Evolutionary conservation across 2,797 vertebrate species (phyloP).

Genomic region (Alca torda): DNA sequence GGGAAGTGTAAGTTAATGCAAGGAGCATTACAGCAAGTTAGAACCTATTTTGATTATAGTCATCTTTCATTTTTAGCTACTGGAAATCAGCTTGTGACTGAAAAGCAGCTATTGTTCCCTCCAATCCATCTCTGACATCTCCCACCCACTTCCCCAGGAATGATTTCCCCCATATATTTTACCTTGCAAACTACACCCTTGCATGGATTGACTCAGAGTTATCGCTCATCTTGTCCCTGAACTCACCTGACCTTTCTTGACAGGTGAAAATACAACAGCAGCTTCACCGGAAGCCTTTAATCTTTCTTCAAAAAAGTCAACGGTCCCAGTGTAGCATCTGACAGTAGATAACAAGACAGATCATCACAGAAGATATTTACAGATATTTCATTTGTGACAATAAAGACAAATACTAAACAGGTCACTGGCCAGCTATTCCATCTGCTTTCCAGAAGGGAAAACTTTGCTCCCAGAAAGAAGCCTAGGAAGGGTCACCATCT

Average conservation of each 20-base stretch:
- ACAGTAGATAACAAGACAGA: constrained; percentile 32
- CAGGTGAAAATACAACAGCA: constrained; percentile 51
- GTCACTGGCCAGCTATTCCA: not conserved
- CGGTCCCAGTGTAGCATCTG: constrained; percentile 17
- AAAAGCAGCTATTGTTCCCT: constrained; percentile 34
- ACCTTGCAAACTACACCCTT: not conserved
- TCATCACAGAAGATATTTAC: constrained; percentile 22
- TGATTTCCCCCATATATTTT: not conserved
- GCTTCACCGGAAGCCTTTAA: constrained; percentile 10
- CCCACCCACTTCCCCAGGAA: not conserved
- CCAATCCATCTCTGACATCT: not conserved
- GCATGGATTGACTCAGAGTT: not conserved
- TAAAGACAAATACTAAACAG: constrained; percentile 46
- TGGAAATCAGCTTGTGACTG: constrained; percentile 2
- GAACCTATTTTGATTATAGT: constrained; percentile 21
- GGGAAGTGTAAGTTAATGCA: not conserved
- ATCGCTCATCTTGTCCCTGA: not conserved
- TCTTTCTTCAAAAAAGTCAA: constrained; percentile 35
- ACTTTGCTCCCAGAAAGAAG: not conserved
- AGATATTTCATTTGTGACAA: constrained; percentile 22
- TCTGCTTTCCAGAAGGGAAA: not conserved
- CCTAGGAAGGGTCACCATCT: not conserved
- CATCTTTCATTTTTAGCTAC: not conserved
- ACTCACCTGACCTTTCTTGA: constrained; percentile 17
- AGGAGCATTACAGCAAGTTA: not conserved